Base-by-base conservation (phyloP, 2,888 invertebrate genomes). In the Caradrina kadenii region DNA sequence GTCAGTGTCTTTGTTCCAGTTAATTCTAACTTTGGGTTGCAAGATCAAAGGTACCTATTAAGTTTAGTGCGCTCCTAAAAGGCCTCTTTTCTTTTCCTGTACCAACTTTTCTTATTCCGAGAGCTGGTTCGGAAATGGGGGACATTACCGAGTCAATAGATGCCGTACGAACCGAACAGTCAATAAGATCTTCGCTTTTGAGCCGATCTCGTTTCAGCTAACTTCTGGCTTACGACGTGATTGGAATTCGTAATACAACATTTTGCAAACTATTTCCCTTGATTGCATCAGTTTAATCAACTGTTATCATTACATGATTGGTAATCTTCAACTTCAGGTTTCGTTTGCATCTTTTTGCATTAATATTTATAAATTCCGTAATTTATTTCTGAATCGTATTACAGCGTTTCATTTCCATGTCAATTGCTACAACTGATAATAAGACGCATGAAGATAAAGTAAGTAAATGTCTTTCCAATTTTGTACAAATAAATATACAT, bases 81-180 rank as follows among this genome's bases (percentile, higher is more conserved):
- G 91, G 88, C 86, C 91, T 92, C 91, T 90, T 90, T 94, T 93
- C 92, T 93, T 93, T 92, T 91, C 90, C 87, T 84, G 86, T 86
- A 88, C 90, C 90, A 89, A 95, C 93, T 95, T 95, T 95, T 93
- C 94, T 93, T 94, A 93, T 94, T 93, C 91, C 89, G 89, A 87
- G 90, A 92, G 91, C 92, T 91, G 91, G 91, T 93, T 93, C 91
- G 92, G 94, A 94, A 95, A 94, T 94, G 93, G 93, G 92, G 89
- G 92, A 93, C 93, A 94, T 95, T 94, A 95, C 92, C 78, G 92
- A 94, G 93, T 94, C 94, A 94, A 94, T 94, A 93, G 94, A 91
- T 89, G 90, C 87, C 87, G 89, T 90, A 89, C 91, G 91, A 90
- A 91, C 87, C 88, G 91, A 90, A 91, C 92, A 92, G 91, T 92